A percentile compares a stretch with the other conserved stretches of the same genome.
Conservation (phyloP, 2,797 vertebrate species). For the Denticeps clupeoides region DNA sequence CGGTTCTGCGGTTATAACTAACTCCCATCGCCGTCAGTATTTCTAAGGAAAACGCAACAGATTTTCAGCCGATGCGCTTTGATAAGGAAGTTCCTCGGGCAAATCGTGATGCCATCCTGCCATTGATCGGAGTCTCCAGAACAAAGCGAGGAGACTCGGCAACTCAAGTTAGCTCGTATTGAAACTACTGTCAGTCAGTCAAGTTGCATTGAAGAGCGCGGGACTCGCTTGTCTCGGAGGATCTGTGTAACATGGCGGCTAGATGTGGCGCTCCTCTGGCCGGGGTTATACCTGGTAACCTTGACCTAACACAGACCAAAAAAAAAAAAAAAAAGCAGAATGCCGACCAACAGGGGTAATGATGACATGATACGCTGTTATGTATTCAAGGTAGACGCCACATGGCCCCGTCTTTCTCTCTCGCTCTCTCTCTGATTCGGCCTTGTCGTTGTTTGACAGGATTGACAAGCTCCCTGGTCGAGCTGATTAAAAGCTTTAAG, state of each 20-base stretch:
- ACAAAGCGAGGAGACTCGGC: slow-evolving; percentile 31
- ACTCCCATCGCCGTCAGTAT: slow-evolving; percentile 33
- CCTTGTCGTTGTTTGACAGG: slow-evolving; percentile 56
- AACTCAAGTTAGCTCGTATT: slow-evolving; percentile 44
- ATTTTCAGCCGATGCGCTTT: slow-evolving; percentile 30
- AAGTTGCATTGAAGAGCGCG: slow-evolving; percentile 4
- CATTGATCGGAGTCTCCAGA: slow-evolving; percentile 48
- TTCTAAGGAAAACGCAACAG: too few relatives aligned
- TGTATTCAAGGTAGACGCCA: too few relatives aligned
- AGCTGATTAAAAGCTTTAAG: slow-evolving; percentile 72
- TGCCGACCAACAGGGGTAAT: too few relatives aligned
- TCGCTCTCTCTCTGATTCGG: slow-evolving; percentile 7
- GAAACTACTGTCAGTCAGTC: slow-evolving; percentile 46
- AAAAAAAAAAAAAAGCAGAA: too few relatives aligned
- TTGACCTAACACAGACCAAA: too few relatives aligned
- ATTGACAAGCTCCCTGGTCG: slow-evolving; percentile 62
- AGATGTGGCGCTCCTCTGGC: too few relatives aligned
- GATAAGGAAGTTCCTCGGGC: slow-evolving; percentile 43
- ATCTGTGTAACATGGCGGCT: too few relatives aligned
- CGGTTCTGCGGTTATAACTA: slow-evolving; percentile 38
- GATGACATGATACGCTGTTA: too few relatives aligned
- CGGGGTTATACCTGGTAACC: too few relatives aligned
- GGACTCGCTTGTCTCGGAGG: neutral
- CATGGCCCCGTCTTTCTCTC: too few relatives aligned
- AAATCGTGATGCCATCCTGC: slow-evolving; percentile 38